These are phyloP conservation scores for Lordiphosa mommai DNA, from an alignment of 1,140 invertebrate species.

Conservation along the genomic window DNA sequence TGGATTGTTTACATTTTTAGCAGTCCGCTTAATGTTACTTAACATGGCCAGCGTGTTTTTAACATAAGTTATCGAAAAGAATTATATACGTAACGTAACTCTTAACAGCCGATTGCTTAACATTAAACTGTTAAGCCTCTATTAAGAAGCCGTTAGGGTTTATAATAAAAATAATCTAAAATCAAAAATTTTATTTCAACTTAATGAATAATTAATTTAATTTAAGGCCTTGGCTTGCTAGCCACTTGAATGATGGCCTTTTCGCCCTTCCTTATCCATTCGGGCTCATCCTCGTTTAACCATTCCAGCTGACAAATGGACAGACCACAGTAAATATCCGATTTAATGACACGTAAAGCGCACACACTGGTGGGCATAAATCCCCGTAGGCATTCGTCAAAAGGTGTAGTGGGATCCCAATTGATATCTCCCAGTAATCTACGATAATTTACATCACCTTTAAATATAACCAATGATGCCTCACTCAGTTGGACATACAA, in stretches of 20 bases:
- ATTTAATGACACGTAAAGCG: conserved; percentile 92
- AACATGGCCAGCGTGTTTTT: too few relatives aligned
- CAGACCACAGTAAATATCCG: conserved; percentile 92
- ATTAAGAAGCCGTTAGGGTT: too few relatives aligned
- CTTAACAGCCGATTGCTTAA: too few relatives aligned
- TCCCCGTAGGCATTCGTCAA: conserved; percentile 86
- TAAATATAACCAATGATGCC: conserved; percentile 91
- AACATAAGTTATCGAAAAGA: too few relatives aligned
- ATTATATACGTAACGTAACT: too few relatives aligned
- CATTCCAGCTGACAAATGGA: conserved; percentile 81
- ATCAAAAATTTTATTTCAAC: too few relatives aligned
- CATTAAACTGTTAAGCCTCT: too few relatives aligned
- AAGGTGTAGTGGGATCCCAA: conserved; percentile 86
- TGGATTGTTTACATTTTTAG: too few relatives aligned
- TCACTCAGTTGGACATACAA: conserved; percentile 88
- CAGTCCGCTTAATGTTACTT: too few relatives aligned
- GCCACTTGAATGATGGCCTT: conserved; percentile 84
- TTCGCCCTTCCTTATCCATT: conserved; percentile 92
- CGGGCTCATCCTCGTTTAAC: conserved; percentile 81
- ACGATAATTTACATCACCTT: conserved; percentile 97
- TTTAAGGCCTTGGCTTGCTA: conserved; percentile 32
- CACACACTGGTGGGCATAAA: conserved; percentile 92
- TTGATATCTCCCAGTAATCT: conserved; percentile 95
- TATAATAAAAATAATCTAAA: too few relatives aligned
- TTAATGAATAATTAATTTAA: too few relatives aligned